phyloP scores from a whole-genome alignment of 2,797 vertebrate species.

The Ataeniobius toweri region DNA sequence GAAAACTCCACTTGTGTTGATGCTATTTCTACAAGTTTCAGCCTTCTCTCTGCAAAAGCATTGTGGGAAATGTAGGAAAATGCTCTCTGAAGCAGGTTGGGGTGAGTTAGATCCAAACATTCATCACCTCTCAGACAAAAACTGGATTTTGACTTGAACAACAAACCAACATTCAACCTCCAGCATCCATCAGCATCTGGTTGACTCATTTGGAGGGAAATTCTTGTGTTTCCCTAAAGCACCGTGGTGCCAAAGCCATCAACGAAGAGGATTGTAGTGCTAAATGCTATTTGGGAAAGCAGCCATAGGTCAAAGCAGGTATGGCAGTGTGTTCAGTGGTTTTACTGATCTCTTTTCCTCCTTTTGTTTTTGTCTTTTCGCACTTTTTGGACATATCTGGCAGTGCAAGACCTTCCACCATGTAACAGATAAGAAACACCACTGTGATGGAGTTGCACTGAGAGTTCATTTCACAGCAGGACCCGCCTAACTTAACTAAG shows the following conservation, averaged over 20 bases:
- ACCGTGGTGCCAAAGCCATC: conserved; percentile 71
- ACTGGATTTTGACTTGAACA: conserved; percentile 42
- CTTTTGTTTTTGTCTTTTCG: conserved; percentile 46
- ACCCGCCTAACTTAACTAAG: conserved; percentile 40
- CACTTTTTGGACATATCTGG: conserved; percentile 55
- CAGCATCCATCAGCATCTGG: conserved; percentile 40
- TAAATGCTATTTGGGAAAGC: conserved; percentile 56
- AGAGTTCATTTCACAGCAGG: conserved; percentile 34
- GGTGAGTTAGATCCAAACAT: conserved; percentile 7
- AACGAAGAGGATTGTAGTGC: conserved; percentile 51
- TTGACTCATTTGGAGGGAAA: conserved; percentile 24
- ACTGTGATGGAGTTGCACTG: conserved; percentile 57
- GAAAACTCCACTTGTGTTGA: conserved; percentile 27
- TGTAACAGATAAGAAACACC: conserved; percentile 51
- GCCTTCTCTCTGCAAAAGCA: conserved; percentile 15
- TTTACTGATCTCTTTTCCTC: conserved; percentile 14
- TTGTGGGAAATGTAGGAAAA: conserved; percentile 50
- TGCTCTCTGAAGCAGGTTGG: conserved; percentile 9
- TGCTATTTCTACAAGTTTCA: conserved; percentile 22
- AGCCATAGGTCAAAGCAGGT: conserved; percentile 52
- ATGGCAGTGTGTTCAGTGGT: conserved; percentile 29
- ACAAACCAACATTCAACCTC: conserved; percentile 46
- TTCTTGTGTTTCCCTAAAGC: conserved; percentile 54
- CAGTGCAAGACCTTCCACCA: conserved; percentile 51
- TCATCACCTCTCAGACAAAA: conserved; percentile 26